Percentiles rank a stretch among this genome's conserved stretches.
phyloP scores from a whole-genome alignment of 1,140 invertebrate genomes.

The Diprion similis region DNA sequence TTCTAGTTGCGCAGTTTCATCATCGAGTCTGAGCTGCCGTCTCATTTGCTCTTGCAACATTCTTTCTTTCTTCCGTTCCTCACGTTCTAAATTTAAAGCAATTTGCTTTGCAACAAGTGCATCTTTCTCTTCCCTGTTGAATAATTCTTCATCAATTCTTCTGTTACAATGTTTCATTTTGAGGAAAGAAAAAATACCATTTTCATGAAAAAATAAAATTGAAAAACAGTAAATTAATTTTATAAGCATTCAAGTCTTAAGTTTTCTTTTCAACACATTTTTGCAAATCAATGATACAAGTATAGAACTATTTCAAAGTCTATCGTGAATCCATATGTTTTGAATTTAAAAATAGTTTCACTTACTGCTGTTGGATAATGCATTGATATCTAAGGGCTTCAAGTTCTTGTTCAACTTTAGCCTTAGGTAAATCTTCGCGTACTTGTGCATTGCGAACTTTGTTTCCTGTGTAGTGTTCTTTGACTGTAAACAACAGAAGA shows the following conservation, averaged over 20 bases:
- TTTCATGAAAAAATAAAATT: constrained; percentile 5
- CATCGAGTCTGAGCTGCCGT: constrained; percentile 54
- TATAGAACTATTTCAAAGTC: not conserved
- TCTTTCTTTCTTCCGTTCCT: constrained; percentile 65
- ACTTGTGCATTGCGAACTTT: constrained; percentile 86
- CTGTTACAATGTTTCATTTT: not conserved
- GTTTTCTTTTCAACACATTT: not conserved
- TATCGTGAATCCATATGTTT: not conserved
- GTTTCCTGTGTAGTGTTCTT: constrained; percentile 85
- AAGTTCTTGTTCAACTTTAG: constrained; percentile 80
- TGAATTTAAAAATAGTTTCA: constrained; percentile 18
- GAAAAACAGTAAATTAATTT: not conserved
- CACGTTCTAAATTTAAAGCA: constrained; percentile 69
- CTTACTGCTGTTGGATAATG: constrained; percentile 70
- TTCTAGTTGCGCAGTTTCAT: constrained; percentile 56
- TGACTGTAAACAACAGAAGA: constrained; percentile 64
- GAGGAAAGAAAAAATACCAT: not conserved
- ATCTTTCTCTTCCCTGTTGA: constrained; percentile 74
- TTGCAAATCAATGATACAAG: no score
- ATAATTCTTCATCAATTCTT: constrained; percentile 2
- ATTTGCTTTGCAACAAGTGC: constrained; percentile 70
- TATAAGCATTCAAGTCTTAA: not conserved
- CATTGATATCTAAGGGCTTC: constrained; percentile 71
- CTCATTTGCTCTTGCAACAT: constrained; percentile 62
- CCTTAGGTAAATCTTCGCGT: constrained; percentile 86